phyloP scores from a whole-genome alignment of 1,140 invertebrate species.

The Neuroterus valhalla region DNA sequence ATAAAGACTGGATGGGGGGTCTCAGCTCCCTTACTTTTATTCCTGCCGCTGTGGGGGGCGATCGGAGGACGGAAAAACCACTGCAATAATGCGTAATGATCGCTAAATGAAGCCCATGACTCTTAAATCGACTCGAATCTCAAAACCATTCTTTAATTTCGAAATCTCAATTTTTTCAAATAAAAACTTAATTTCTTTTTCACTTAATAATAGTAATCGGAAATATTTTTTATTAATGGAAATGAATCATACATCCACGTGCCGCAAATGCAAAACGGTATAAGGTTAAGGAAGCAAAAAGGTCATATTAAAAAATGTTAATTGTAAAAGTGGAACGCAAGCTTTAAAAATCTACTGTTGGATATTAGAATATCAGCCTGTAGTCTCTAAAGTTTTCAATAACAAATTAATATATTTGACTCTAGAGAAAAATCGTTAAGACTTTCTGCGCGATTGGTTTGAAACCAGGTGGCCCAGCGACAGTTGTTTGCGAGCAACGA shows the following conservation, averaged over 20 bases:
- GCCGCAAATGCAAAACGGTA: too few species aligned
- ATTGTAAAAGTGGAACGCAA: too few species aligned
- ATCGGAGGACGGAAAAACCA: conserved; percentile 67
- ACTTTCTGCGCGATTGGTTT: conserved; percentile 56
- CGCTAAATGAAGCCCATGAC: conserved; percentile 62
- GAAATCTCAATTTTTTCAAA: neutral
- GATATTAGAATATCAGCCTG: too few species aligned
- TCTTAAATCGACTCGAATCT: conserved; percentile 21
- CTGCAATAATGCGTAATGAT: conserved; percentile 70
- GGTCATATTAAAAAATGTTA: too few species aligned
- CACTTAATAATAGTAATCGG: neutral
- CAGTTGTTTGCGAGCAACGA: conserved; percentile 68
- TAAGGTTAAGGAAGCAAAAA: too few species aligned
- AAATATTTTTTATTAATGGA: too few species aligned
- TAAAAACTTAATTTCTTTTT: neutral
- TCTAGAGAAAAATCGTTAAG: conserved; percentile 14
- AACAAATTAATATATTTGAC: neutral
- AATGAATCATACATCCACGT: too few species aligned
- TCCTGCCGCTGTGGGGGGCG: conserved; percentile 60
- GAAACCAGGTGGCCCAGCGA: conserved; percentile 63
- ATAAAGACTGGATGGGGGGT: conserved; percentile 73
- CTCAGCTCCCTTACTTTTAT: conserved; percentile 61
- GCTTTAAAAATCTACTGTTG: too few species aligned
- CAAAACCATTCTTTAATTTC: neutral
- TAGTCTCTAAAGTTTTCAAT: neutral